Conservation (phyloP, 2,113 vertebrate species). For the Ornithorhynchus anatinus region DNA sequence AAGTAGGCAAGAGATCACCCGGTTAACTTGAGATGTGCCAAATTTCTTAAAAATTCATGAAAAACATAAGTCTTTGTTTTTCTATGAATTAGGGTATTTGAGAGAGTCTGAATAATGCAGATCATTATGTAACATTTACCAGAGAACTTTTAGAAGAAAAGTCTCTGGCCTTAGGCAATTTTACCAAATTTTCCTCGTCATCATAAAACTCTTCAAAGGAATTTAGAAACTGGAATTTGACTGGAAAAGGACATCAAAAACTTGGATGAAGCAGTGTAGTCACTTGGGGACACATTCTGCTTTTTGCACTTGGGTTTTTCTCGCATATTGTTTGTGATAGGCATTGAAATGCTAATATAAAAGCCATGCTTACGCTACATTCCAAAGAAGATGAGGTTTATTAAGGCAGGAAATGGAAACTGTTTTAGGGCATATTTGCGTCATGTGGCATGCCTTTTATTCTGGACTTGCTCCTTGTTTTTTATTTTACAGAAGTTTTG, state of each 20-base stretch:
- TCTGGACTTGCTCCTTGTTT: neutral
- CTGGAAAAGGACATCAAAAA: constrained; percentile 54
- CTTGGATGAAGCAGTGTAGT: constrained; percentile 31
- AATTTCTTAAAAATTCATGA: too few species aligned
- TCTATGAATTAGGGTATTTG: too few species aligned
- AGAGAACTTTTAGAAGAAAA: constrained; percentile 8
- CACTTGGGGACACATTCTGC: constrained; percentile 14
- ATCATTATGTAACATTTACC: neutral
- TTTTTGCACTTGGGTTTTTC: constrained; percentile 19
- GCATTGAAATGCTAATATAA: constrained; percentile 41
- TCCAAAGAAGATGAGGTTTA: constrained; percentile 20
- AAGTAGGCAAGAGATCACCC: too few species aligned
- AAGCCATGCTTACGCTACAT: constrained; percentile 10
- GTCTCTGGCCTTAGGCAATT: constrained; percentile 28
- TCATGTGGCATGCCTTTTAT: neutral
- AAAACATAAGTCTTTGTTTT: too few species aligned
- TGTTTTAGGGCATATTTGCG: constrained; percentile 19
- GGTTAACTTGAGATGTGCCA: too few species aligned
- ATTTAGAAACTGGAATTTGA: constrained; percentile 49
- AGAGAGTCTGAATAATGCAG: too few species aligned
- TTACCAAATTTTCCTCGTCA: constrained; percentile 40
- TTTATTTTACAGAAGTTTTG: too few species aligned
- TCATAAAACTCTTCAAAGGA: constrained; percentile 48
- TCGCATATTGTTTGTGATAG: constrained; percentile 12
- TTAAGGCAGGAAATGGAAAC: neutral